Evolutionary conservation across 2,888 invertebrate genomes (phyloP).

Genomic region (Drosophila vallismaia): DNA sequence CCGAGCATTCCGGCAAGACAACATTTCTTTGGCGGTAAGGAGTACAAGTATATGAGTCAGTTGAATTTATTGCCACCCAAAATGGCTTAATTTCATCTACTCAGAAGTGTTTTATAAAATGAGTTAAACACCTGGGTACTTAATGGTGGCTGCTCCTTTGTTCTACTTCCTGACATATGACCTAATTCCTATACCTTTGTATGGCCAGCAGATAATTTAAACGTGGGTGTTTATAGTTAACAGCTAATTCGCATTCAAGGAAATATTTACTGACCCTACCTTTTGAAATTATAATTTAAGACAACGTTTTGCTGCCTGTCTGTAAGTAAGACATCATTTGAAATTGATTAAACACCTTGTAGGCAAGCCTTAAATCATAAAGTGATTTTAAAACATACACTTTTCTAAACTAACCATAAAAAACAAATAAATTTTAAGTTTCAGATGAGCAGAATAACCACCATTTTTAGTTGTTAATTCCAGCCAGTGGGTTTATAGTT

Average conservation of each 20-base stretch:
- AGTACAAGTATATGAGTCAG: conserved; percentile 17
- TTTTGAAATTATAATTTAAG: background rate
- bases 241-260: background rate
- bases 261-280: background rate
- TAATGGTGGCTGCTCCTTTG: background rate
- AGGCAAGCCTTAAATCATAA: conserved; percentile 1
- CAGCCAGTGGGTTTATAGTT: background rate
- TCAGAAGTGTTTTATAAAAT: conserved; percentile 36
- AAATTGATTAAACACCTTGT: background rate
- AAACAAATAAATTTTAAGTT: background rate
- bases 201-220: background rate
- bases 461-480: background rate
- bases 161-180: conserved; percentile 9
- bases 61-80: conserved; percentile 37
- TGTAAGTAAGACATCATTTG: background rate
- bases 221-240: background rate
- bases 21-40: conserved; percentile 20
- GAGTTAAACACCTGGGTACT: conserved; percentile 14
- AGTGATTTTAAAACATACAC: background rate
- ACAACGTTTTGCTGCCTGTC: background rate
- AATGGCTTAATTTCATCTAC: conserved; percentile 36
- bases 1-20: conserved; percentile 27
- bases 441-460: background rate
- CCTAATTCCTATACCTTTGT: conserved; percentile 10
- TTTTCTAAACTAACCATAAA: background rate